Evolutionary conservation across 2,797 vertebrate species (phyloP), one percentile per base, ranked within the genome.

Genomic region (Cottoperca gobio): DNA sequence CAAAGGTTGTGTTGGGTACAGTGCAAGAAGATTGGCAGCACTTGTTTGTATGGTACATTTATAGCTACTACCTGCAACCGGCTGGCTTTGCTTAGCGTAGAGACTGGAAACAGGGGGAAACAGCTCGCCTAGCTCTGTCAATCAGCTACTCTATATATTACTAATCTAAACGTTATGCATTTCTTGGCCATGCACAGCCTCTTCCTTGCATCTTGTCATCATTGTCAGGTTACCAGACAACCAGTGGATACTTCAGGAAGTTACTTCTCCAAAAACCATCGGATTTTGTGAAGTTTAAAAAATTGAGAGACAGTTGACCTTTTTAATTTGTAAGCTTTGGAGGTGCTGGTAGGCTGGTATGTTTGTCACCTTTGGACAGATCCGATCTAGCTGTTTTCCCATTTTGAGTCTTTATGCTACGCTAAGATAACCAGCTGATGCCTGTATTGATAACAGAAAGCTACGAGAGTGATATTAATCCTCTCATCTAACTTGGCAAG

Each of bases 351-450:
- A 2, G n/a, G 31, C 19, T 49, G 19, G 21, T 37, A 1, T 0
- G 0, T 35, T 19, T 40, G 31, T 40, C 21, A 52, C 5, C 26
- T 26, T 26, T 26, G n/a, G n/a, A n/a, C n/a, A n/a, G n/a, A 48
- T 10, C 4, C 37, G 37, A 3, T 2, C 2, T 1, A 11, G 21
- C 50, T 45, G 16, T 33, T 53, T 53, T 50, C 2, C 17, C n/a
- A n/a, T n/a, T 26, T 31, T 11, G 4, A 48, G 23, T 59, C 39
- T 59, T 76, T 5, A 46, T 65, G 60, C 23, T 57, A 42, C 66
- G 26, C 21, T 70, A 33, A 55, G 13, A 26, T 50, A 60, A 33
- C 24, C 1, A 17, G n/a, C n/a, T n/a, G n/a, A n/a, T n/a, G n/a
- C n/a, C n/a, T n/a, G n/a, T n/a, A n/a, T n/a, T n/a, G n/a, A n/a